Percentiles rank a stretch among this genome's conserved stretches.
Conservation (phyloP, 2,113 vertebrate genomes). For the Carassius gibelio region DNA sequence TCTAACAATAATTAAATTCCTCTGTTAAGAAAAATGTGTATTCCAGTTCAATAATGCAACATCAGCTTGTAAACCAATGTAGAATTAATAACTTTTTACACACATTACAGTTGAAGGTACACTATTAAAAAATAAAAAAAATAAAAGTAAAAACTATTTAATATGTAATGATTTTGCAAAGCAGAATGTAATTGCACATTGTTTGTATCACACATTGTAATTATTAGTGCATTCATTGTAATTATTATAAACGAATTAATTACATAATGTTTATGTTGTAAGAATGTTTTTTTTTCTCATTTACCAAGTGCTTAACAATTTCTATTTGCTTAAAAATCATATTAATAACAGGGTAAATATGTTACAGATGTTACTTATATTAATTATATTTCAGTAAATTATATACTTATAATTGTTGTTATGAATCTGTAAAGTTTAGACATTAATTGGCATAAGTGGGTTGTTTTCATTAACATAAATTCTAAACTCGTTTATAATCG, state of each 20-base stretch:
- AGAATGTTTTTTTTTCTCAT: not conserved
- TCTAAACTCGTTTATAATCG: not conserved
- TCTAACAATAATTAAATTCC: constrained; percentile 55
- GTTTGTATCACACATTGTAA: not conserved
- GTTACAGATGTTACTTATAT: not conserved
- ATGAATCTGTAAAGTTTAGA: not conserved
- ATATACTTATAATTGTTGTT: not conserved
- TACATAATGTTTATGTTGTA: not conserved
- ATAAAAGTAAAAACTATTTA: not conserved
- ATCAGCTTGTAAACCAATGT: constrained; percentile 47
- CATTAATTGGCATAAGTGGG: not conserved
- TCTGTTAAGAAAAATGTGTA: constrained; percentile 30
- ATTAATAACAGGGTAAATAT: not conserved
- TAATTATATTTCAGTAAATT: not conserved
- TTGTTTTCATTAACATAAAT: not conserved
- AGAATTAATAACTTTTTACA: not conserved
- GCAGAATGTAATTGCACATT: not conserved
- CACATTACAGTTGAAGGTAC: not conserved
- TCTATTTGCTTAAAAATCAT: not conserved
- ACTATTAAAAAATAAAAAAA: no score
- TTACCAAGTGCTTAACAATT: not conserved
- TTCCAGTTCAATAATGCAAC: constrained; percentile 52
- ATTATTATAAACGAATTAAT: not conserved
- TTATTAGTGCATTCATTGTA: no score
- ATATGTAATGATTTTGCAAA: not conserved